Evolutionary conservation across 2,797 vertebrate species (phyloP), one percentile per base, ranked within the genome.

Genomic region (Steatocranus sp.): DNA sequence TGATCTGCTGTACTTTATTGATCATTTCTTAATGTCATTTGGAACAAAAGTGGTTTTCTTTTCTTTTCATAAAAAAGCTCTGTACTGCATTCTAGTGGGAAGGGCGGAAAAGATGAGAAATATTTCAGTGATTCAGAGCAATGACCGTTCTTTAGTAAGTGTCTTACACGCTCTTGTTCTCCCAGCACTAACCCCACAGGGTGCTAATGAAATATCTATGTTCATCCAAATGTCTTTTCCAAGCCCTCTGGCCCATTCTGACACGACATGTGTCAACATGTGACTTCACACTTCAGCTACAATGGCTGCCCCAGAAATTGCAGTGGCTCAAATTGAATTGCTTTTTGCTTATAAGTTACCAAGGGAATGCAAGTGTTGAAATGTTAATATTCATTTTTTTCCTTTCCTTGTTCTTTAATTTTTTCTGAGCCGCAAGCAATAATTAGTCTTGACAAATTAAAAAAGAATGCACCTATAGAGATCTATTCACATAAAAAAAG

Each of bases 161-260:
- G 93, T 95, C 93, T 95, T 93, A 79, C 94, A 93, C 86, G 95
- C 96, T 95, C 92, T 89, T 83, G 87, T 93, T 96, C 95, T 93
- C 89, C 74, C 94, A 92, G 92, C 93, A 95, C 93, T 91, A 96
- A 96, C 95, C 96, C 97, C 96, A 96, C 95, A 96, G 97, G 97
- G 97, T 96, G 96, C 95, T 97, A 97, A 98, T 98, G 97, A 98
- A 98, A 98, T 97, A 97, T 96, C 97, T 96, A 97, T 97, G 97
- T 97, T 97, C 95, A 91, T 95, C 95, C 96, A 97, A 97, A 97
- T 96, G 96, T 97, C 94, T 97, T 95, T 96, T 87, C 96, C 96
- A 95, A 96, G 96, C 96, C 97, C 96, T 93, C 84, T 58, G 92
- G 96, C 95, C 92, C 94, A 96, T 95, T 95, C 92, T 89, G 92